Evolutionary conservation across 2,888 invertebrate genomes (phyloP), one percentile per base, ranked within the genome.

Genomic region (Cremastinae sp.): DNA sequence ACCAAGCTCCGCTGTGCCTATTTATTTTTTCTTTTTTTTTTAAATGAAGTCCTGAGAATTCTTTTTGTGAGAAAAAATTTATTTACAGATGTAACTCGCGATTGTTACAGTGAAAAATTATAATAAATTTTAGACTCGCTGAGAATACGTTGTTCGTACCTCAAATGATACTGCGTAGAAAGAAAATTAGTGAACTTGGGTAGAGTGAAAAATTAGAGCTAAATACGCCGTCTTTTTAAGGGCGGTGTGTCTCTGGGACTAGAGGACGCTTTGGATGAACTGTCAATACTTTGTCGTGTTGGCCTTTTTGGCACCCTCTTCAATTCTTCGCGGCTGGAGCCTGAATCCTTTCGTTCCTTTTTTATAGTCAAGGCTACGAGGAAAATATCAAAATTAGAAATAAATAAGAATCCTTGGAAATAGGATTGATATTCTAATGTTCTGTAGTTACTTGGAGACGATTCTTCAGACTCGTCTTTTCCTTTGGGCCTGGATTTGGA

Each of bases 241-340:
- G 89, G 89, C 7, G 90, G 90, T 22, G 89, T 89, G 78, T 90
- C 88, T 51, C 89, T 82, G 28, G 90, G 90, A 81, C 90, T 90
- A 1, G 89, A 84, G 7, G 88, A 84, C 36, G 88, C 84, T 80
- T 89, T 90, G 1, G 86, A 85, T 4, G 86, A 83, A 62, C 84
- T 89, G 59, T 90, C 90, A 12, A 84, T 81, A 51, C 89, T 90
- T 75, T 90, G 90, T 75, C 90, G 85, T 0, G 90, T 90, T 36
- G 90, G 89, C 74, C 89, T 85, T 78, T 90, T 90, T 7, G 86
- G 85, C 7, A 85, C 87, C 79, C 89, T 79, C 54, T 90, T 90
- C 12, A 86, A 80, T n/a, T 84, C 84, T 74, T 90, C 90, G 10
- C 89, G 84, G 64, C 85, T 87, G 1, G 87, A 83, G 45, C 89